Evolutionary conservation across 1,140 invertebrate species (phyloP).

Genomic region (Tetragonula clypearis): DNA sequence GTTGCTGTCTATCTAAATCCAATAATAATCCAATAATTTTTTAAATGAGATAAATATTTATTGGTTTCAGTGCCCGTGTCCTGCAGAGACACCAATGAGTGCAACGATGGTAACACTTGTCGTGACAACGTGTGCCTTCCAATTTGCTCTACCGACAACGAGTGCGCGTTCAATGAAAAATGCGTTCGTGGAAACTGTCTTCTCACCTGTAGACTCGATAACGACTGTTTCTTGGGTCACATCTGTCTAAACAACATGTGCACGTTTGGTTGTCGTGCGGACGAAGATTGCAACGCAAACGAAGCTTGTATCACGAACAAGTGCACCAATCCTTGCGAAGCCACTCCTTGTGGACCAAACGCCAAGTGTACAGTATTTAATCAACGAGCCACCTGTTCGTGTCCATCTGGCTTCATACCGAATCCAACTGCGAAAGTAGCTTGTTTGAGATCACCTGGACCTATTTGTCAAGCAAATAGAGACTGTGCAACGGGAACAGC

Average conservation of each 20-base stretch:
- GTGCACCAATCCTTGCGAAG: constrained; percentile 90
- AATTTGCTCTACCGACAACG: constrained; percentile 88
- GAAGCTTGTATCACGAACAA: constrained; percentile 91
- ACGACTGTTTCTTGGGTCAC: constrained; percentile 95
- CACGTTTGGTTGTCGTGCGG: constrained; percentile 91
- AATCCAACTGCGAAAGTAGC: constrained; percentile 92
- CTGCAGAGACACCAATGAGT: constrained; percentile 87
- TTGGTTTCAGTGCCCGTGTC: constrained; percentile 86
- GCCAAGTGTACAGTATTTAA: constrained; percentile 90
- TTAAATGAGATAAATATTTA: too few relatives aligned
- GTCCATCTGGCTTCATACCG: constrained; percentile 89
- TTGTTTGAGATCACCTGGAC: constrained; percentile 89
- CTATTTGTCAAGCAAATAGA: constrained; percentile 87
- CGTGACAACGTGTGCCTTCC: constrained; percentile 90
- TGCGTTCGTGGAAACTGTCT: constrained; percentile 91
- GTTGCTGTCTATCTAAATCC: too few relatives aligned
- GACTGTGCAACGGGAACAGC: constrained; percentile 87
- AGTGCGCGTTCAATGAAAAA: constrained; percentile 95
- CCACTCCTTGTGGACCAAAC: constrained; percentile 91
- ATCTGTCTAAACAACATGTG: constrained; percentile 93
- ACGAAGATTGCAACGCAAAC: constrained; percentile 92
- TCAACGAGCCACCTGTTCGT: constrained; percentile 91
- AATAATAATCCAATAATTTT: too few relatives aligned
- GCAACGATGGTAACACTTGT: constrained; percentile 86
- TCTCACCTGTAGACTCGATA: constrained; percentile 93